Conservation (phyloP, 2,888 invertebrate genomes). For the Argyresthia goedartella region DNA sequence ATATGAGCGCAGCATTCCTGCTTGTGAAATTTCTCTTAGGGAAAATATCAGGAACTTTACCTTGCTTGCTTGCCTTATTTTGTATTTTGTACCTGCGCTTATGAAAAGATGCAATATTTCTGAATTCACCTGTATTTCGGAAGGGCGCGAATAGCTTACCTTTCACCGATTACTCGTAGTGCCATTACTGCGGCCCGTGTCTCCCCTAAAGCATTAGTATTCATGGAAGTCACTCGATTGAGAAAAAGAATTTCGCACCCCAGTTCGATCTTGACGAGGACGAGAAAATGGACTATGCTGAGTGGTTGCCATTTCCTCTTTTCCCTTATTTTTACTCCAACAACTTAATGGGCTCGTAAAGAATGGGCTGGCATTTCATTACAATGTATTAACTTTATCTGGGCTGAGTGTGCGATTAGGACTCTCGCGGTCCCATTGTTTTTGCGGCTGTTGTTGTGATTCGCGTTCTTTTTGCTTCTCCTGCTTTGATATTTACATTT, state of each 20-base stretch:
- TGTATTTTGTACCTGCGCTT: not conserved
- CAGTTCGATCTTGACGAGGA: conserved; percentile 52
- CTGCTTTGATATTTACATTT: no score
- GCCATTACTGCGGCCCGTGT: conserved; percentile 42
- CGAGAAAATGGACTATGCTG: conserved; percentile 39
- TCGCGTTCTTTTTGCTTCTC: not conserved
- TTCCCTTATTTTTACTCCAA: conserved; percentile 53
- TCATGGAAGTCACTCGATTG: conserved; percentile 65
- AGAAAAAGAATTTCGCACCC: conserved; percentile 59
- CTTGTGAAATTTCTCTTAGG: conserved; percentile 57
- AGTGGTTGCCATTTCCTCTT: conserved; percentile 59
- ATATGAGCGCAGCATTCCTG: conserved; percentile 56
- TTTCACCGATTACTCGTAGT: conserved; percentile 33
- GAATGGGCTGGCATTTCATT: conserved; percentile 54
- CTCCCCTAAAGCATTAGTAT: conserved; percentile 55
- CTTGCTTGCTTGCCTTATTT: conserved; percentile 11
- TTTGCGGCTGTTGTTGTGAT: not conserved
- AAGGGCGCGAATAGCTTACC: not conserved
- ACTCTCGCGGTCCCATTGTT: not conserved
- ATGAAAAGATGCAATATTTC: not conserved
- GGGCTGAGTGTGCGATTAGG: conserved; percentile 21
- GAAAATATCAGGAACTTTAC: conserved; percentile 40
- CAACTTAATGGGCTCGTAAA: conserved; percentile 62
- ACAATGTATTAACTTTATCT: conserved; percentile 51
- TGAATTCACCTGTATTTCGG: no score